Percentiles rank a stretch among this genome's conserved stretches.
phyloP scores from a whole-genome alignment of 2,797 vertebrate genomes.

The Nasua narica region DNA sequence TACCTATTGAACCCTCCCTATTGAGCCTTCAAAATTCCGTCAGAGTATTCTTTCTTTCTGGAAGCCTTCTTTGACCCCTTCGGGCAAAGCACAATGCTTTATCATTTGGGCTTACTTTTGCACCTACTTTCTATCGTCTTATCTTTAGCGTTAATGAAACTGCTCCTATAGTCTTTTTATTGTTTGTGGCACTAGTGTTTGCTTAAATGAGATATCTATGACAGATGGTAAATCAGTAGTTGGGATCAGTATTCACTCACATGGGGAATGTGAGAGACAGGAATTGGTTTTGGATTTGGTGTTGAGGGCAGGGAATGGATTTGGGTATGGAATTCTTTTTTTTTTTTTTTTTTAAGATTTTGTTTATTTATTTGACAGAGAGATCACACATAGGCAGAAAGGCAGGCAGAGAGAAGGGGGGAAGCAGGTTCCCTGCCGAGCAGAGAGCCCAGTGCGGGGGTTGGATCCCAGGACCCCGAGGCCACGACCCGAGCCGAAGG shows the following conservation, averaged over 20 bases:
- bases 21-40: not conserved
- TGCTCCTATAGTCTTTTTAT: not conserved
- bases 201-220: not conserved
- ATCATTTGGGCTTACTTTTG: not conserved
- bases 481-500: too few relatives aligned
- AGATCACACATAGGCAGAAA: too few relatives aligned
- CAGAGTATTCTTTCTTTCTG: not conserved
- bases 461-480: too few relatives aligned
- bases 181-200: not conserved
- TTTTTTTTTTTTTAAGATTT: too few relatives aligned
- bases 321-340: not conserved
- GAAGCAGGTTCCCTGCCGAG: too few relatives aligned
- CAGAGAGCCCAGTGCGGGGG: too few relatives aligned
- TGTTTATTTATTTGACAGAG: too few relatives aligned
- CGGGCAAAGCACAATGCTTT: slow-evolving; percentile 9
- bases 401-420: too few relatives aligned
- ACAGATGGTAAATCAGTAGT: not conserved
- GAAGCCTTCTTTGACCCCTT: not conserved
- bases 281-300: slow-evolving; percentile 35
- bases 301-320: not conserved
- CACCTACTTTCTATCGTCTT: not conserved
- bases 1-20: not conserved
- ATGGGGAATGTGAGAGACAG: not conserved
- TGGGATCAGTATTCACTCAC: not conserved
- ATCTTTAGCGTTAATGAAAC: not conserved